Conservation (phyloP, 2,888 invertebrate species). For the Palloptera scutellata region DNA sequence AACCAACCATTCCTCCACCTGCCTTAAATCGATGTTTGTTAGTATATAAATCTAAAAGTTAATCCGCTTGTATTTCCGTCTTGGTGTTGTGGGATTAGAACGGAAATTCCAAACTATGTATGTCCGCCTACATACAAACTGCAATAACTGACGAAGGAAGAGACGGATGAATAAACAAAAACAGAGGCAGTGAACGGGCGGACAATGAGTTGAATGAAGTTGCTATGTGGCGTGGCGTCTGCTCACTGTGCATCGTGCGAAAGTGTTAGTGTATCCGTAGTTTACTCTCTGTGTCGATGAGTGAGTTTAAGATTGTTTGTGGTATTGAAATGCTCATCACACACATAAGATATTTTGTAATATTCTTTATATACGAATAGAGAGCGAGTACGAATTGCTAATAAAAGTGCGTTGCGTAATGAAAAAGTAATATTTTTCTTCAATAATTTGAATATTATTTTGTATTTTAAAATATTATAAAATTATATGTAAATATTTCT, state of each 20-base stretch:
- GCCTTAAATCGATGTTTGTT: constrained; percentile 51
- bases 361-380: too few species aligned
- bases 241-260: too few species aligned
- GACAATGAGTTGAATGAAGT: too few species aligned
- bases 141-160: constrained; percentile 36
- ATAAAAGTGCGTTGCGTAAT: too few species aligned
- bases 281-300: background rate
- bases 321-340: constrained; percentile 11
- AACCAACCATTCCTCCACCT: constrained; percentile 42
- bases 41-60: constrained; percentile 59
- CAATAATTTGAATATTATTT: too few species aligned
- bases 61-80: constrained; percentile 59
- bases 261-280: too few species aligned
- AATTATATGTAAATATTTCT: too few species aligned
- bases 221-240: too few species aligned
- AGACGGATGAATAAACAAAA: too few species aligned
- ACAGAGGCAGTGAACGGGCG: background rate
- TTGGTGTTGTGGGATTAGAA: constrained; percentile 58
- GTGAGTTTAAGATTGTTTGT: background rate
- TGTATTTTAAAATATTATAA: too few species aligned
- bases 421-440: too few species aligned
- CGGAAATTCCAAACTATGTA: constrained; percentile 52
- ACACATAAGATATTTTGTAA: constrained; percentile 14
- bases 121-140: constrained; percentile 46
- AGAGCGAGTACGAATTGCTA: too few species aligned